Percentiles rank a stretch among this genome's conserved stretches.
Conservation (phyloP, 2,888 invertebrate genomes). For the Drosophila formosana region DNA sequence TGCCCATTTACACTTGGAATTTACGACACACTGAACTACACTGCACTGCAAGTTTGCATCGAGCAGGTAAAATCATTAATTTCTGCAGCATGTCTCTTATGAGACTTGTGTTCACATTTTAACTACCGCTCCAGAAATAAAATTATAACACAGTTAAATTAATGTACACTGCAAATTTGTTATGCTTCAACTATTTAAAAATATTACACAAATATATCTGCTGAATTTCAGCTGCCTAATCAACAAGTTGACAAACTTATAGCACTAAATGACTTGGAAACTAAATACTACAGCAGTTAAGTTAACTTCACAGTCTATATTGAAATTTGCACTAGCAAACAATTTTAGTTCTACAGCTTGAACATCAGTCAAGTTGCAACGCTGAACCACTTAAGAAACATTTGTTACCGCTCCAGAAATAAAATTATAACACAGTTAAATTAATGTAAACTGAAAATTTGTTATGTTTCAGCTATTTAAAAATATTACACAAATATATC, state of each 20-base stretch:
- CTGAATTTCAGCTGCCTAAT: background rate
- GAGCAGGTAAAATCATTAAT: too few species aligned
- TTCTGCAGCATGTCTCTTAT: too few species aligned
- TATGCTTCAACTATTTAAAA: background rate
- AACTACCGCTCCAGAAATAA: background rate
- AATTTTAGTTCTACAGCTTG: too few species aligned
- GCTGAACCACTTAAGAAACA: background rate
- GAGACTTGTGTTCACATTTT: too few species aligned
- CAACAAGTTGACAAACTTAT: too few species aligned
- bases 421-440: background rate
- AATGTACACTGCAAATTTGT: background rate
- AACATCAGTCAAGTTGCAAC: background rate
- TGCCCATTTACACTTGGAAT: constrained; percentile 40
- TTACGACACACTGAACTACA: constrained; percentile 29
- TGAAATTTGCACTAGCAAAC: too few species aligned
- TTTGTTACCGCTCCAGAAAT: background rate
- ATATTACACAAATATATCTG: background rate
- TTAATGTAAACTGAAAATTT: background rate
- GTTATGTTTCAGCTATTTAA: background rate
- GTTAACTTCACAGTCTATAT: background rate
- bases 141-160: background rate
- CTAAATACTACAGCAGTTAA: too few species aligned
- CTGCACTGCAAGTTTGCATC: too few species aligned
- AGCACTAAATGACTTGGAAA: background rate
- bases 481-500: background rate